A percentile compares a stretch with the other conserved stretches of the same genome.
Conservation (phyloP, 2,888 invertebrate species). For the Sarcophaga caerulescens region DNA sequence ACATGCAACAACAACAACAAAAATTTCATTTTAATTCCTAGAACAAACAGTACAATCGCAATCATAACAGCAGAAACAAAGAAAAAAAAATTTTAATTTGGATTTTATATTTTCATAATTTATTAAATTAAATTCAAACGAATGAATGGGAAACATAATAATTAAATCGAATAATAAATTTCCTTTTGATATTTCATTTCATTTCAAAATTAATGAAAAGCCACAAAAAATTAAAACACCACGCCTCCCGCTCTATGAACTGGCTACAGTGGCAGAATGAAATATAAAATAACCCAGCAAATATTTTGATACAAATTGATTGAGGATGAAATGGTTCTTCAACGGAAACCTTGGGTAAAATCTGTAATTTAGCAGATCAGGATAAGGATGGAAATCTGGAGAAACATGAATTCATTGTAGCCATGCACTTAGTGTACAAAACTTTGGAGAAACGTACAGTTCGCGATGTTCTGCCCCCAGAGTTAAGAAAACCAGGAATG, state of each 20-base stretch:
- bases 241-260: neutral
- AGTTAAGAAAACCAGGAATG: constrained; percentile 84
- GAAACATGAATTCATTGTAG: constrained; percentile 96
- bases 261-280: neutral
- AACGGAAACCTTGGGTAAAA: constrained; percentile 90
- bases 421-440: constrained; percentile 98
- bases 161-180: constrained; percentile 47
- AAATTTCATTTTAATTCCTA: constrained; percentile 25
- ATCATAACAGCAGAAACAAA: constrained; percentile 22
- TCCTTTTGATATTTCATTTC: constrained; percentile 34
- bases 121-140: constrained; percentile 15
- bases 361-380: constrained; percentile 99
- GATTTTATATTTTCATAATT: constrained; percentile 43
- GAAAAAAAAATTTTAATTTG: constrained; percentile 6
- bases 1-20: constrained; percentile 26
- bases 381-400: constrained; percentile 99
- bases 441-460: constrained; percentile 96
- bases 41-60: constrained; percentile 20
- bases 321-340: too few relatives aligned
- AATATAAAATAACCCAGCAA: constrained; percentile 19
- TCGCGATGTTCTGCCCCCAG: constrained; percentile 91
- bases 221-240: constrained; percentile 17
- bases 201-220: constrained; percentile 18
- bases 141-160: constrained; percentile 20
- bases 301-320: neutral